Evolutionary conservation across 2,888 invertebrate genomes (phyloP).

Genomic region (Pammene aurita): DNA sequence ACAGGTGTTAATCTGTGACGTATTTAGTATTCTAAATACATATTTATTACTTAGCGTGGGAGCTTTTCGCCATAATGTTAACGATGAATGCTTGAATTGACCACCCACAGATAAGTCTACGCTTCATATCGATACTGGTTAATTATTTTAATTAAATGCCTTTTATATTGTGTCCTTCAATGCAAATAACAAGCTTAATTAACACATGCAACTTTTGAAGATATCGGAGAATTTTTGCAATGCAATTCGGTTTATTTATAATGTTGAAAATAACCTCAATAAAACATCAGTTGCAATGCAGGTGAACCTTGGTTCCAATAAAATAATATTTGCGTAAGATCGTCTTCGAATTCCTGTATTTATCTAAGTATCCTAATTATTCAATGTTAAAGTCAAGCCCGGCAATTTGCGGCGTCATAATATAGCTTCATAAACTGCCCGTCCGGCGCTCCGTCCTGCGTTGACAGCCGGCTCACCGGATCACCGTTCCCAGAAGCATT

Average conservation of each 20-base stretch:
- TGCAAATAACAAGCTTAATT: constrained; percentile 21
- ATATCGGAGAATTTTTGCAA: constrained; percentile 12
- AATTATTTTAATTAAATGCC: constrained; percentile 30
- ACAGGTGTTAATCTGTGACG: neutral
- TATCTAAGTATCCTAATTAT: constrained; percentile 11
- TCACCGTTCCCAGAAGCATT: constrained; percentile 40
- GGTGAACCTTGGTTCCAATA: constrained; percentile 28
- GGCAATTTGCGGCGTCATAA: constrained; percentile 24
- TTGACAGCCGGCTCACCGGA: constrained; percentile 35
- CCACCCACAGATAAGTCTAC: constrained; percentile 26
- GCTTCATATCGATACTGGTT: constrained; percentile 16
- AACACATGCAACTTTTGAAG: constrained; percentile 15
- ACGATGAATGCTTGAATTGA: neutral
- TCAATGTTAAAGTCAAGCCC: constrained; percentile 15
- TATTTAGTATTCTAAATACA: neutral
- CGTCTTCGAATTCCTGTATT: neutral
- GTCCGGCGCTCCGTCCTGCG: constrained; percentile 30
- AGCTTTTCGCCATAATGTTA: constrained; percentile 6
- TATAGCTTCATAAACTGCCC: constrained; percentile 31
- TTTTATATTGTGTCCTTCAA: constrained; percentile 27
- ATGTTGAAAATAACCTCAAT: constrained; percentile 14
- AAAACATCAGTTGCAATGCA: constrained; percentile 1
- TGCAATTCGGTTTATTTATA: constrained; percentile 9
- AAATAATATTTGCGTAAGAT: constrained; percentile 13
- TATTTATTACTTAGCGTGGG: constrained; percentile 6